A percentile compares a stretch with the other conserved stretches of the same genome.
Evolutionary conservation across 2,888 invertebrate genomes (phyloP).

Genomic region (Halictus quadricinctus): DNA sequence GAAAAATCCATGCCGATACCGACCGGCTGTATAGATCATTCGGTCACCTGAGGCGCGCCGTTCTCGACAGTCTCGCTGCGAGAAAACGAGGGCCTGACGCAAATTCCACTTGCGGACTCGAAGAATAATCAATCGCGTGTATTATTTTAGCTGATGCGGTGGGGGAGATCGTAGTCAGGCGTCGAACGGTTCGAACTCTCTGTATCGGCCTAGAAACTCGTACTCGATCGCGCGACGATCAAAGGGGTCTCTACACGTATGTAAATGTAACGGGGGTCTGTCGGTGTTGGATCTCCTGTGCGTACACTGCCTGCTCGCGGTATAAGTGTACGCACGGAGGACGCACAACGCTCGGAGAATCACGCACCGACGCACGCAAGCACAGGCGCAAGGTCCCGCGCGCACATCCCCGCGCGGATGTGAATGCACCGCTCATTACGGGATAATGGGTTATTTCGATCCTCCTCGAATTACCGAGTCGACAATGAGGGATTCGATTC

Average conservation of each 20-base stretch:
- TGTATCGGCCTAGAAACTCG: not conserved
- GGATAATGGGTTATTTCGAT: conserved; percentile 81
- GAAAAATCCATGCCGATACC: not conserved
- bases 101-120: not conserved
- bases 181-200: not conserved
- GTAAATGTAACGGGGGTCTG: conserved; percentile 50
- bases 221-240: conserved; percentile 9
- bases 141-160: not conserved
- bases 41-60: not conserved
- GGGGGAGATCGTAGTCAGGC: not conserved
- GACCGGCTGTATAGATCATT: not conserved
- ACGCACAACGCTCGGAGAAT: conserved; percentile 15
- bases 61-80: not conserved
- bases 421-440: conserved; percentile 78
- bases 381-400: conserved; percentile 15
- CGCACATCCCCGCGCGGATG: conserved; percentile 47
- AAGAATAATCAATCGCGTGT: not conserved
- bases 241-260: conserved; percentile 2
- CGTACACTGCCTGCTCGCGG: not conserved
- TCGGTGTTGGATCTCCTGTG: conserved; percentile 11
- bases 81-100: conserved; percentile 3
- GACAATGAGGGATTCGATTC: conserved; percentile 80
- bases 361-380: conserved; percentile 13
- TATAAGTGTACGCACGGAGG: conserved; percentile 7
- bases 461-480: conserved; percentile 80